These are phyloP conservation scores for Colletes collaris DNA, from an alignment of 2,888 invertebrate genomes.

Conservation along the genomic window DNA sequence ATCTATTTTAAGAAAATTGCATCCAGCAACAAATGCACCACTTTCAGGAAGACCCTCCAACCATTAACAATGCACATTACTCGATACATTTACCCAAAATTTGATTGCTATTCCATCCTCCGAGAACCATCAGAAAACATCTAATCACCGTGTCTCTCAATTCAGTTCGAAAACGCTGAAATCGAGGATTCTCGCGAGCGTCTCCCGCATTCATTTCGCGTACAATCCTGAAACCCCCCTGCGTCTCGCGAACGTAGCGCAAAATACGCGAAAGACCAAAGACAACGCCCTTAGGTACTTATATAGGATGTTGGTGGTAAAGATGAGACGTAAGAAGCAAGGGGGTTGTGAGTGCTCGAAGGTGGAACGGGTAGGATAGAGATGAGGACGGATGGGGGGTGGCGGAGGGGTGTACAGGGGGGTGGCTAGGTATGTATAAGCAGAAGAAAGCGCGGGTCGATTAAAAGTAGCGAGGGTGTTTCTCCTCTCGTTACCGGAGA, in stretches of 20 bases:
- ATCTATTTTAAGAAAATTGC: too few relatives aligned
- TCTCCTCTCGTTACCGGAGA: conserved; percentile 83
- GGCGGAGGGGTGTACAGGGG: conserved; percentile 54
- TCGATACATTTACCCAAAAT: too few relatives aligned
- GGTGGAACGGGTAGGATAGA: conserved; percentile 68
- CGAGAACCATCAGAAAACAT: too few relatives aligned
- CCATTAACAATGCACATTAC: too few relatives aligned
- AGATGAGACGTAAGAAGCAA: conserved; percentile 75
- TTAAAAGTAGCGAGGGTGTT: conserved; percentile 84
- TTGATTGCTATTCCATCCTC: too few relatives aligned
- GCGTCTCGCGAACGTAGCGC: conserved; percentile 55
- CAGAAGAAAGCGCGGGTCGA: conserved; percentile 83
- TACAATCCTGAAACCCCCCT: conserved; percentile 56
- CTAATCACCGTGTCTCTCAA: too few relatives aligned
- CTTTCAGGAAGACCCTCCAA: too few relatives aligned
- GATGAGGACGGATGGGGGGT: conserved; percentile 64
- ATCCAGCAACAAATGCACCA: too few relatives aligned
- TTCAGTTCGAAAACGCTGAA: background rate
- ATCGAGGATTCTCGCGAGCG: conserved; percentile 37
- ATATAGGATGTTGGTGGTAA: conserved; percentile 76
- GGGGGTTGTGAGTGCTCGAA: conserved; percentile 61
- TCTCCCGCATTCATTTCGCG: conserved; percentile 47
- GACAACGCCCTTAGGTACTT: conserved; percentile 82
- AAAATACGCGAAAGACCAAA: conserved; percentile 74
- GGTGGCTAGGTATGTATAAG: conserved; percentile 82